Base-by-base conservation (phyloP, 2,797 vertebrate genomes). In the Spinus pinus region DNA sequence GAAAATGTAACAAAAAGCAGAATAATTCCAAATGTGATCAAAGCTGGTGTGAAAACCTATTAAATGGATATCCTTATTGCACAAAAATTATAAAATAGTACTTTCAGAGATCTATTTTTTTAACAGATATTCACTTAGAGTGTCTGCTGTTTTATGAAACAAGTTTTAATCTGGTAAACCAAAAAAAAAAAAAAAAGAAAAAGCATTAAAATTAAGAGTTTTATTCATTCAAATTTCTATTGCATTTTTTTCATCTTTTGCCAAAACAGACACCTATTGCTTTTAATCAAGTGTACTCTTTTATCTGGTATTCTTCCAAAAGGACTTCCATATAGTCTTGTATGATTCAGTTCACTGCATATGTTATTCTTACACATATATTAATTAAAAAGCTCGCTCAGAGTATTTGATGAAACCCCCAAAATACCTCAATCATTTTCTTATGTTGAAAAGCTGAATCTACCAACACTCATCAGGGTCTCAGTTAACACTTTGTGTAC, bases 11-110 rank as follows among this genome's bases (percentile, higher is more conserved):
- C 93, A 97, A 94, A 97, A 97, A 97, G 81, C 69, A 97, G 90
- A 96, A 96, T 94, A 95, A 97, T 97, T 97, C 86, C 96, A 96
- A 97, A 96, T 94, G 84, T 96, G 95, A 95, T 95, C 95, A 97
- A 97, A 96, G 95, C 84, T 94, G 56, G 39, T 78, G 74, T 78
- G 94, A 94, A 97, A 97, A 93, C 85, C 92, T 95, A 96, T 97
- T 97, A 96, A 96, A 94, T 70, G 51, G 67, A 90, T 96, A 95
- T 84, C 85, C 81, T 90, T 96, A 56, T 90, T 95, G 89, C 87
- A 93, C 60, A 94, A 95, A 95, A 97, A 92, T 95, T 95, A 92
- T 60, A 95, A 72, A 75, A 67, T 35, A 41, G n/a, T 75, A 47
- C 58, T 91, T 86, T 91, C 72, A 62, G 41, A 86, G 64, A 41